These are phyloP conservation scores for Eurosta solidaginis DNA, from an alignment of 1,140 invertebrate genomes.

Conservation along the genomic window DNA sequence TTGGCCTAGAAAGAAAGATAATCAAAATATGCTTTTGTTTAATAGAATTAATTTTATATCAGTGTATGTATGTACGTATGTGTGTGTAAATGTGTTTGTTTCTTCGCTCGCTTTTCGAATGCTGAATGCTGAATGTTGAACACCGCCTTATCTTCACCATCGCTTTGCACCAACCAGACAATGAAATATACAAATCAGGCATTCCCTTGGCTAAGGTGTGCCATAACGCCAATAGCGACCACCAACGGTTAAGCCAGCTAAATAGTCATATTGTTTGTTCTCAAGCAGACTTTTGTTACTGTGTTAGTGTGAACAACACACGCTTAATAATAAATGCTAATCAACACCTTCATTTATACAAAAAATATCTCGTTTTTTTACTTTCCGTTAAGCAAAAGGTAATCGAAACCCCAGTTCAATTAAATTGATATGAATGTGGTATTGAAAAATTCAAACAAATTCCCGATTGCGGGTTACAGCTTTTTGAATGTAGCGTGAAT, in stretches of 20 bases:
- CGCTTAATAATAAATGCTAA: not conserved
- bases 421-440: no score
- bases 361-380: no score
- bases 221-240: not conserved
- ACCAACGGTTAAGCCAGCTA: not conserved
- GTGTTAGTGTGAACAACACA: not conserved
- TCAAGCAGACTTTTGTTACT: not conserved
- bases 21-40: not conserved
- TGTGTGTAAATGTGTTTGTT: not conserved
- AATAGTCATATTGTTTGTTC: not conserved
- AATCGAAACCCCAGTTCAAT: no score
- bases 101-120: not conserved
- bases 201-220: constrained; percentile 12
- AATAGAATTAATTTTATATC: not conserved
- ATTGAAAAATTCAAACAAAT: not conserved
- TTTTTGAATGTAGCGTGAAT: not conserved
- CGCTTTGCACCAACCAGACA: not conserved
- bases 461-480: not conserved
- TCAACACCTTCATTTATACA: not conserved
- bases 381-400: no score
- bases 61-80: not conserved
- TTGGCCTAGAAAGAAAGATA: not conserved
- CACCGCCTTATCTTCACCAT: not conserved
- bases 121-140: not conserved
- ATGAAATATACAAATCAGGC: not conserved